Evolutionary conservation across 2,888 invertebrate genomes (phyloP).

Genomic region (Chloromyia formosa): DNA sequence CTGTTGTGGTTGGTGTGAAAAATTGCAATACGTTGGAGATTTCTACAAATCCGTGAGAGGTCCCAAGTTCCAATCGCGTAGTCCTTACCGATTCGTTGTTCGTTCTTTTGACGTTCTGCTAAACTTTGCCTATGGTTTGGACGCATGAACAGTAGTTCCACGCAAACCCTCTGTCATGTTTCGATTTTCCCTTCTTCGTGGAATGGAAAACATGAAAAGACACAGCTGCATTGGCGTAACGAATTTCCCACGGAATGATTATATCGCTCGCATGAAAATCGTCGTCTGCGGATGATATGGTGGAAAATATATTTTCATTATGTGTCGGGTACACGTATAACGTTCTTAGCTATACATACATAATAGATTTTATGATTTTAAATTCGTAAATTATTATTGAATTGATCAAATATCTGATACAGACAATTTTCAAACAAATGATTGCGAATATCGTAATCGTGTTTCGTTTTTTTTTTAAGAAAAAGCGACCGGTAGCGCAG

Average conservation of each 20-base stretch:
- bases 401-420: too few relatives aligned
- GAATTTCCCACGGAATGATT: constrained; percentile 64
- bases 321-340: too few relatives aligned
- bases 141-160: constrained; percentile 15
- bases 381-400: too few relatives aligned
- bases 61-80: too few relatives aligned
- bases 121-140: not conserved
- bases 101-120: too few relatives aligned
- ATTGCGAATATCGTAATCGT: too few relatives aligned
- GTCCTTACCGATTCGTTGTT: too few relatives aligned
- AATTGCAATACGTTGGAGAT: constrained; percentile 60
- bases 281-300: constrained; percentile 16
- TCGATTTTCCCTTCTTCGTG: not conserved
- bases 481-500: too few relatives aligned
- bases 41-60: constrained; percentile 42
- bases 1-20: constrained; percentile 59
- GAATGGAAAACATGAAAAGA: constrained; percentile 28
- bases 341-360: too few relatives aligned
- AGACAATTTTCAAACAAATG: too few relatives aligned
- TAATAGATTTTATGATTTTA: too few relatives aligned
- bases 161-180: constrained; percentile 11
- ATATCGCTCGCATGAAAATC: constrained; percentile 51
- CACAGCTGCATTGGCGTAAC: constrained; percentile 57
- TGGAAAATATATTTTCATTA: not conserved
- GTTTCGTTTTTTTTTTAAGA: too few relatives aligned